Evolutionary conservation across 64 coral and sea anemone genomes (phyloP), one percentile per base, ranked within the genome.

Genomic region (Dendrophyllia cribrosa): DNA sequence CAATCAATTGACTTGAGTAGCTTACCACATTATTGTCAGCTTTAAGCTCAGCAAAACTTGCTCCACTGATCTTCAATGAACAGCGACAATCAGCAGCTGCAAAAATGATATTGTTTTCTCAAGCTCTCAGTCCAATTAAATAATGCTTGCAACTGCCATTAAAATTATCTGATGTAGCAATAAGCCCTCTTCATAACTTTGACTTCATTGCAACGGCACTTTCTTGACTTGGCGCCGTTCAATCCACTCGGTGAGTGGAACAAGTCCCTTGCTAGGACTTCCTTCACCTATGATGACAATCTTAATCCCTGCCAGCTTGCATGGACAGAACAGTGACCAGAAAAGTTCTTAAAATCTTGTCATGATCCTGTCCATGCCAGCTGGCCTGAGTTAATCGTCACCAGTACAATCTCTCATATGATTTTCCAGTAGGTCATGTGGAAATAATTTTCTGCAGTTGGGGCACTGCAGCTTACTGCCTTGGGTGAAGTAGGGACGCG

Each of bases 321-420:
- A 84, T 66, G 3, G 21, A 43, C 62, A 84, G 62, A 19, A 68
- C 21, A 20, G 7, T 68, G 44, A 68, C 44, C 19, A 84, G 62
- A 50, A 45, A 49, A 47, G 19, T 46, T 51, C 16, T 75, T 46
- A 65, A 46, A 17, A 47, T 67, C 80, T 66, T 66, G 16, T 66
- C 11, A 51, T 25, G 0, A 66, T 68, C 80, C 62, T 67, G 43
- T 16, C 47, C 17, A 66, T 84, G 80, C 46, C 44, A 43, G 72
- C 34, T 62, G 25, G 51, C 55, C 58, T 61, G 8, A 1, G 9
- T 22, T 67, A 84, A 25, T 84, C 80, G 7, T 84, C 80, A 10
- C 80, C 62, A 13, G 80, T 84, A 46, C 89, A 91, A 49, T 91
- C 89, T 59, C 80, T 74, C 66, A 91, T 82, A 63, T 91, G 89